Evolutionary conservation across 2,888 invertebrate species (phyloP), one percentile per base, ranked within the genome.

Genomic region (Chrysolina oricalcia): DNA sequence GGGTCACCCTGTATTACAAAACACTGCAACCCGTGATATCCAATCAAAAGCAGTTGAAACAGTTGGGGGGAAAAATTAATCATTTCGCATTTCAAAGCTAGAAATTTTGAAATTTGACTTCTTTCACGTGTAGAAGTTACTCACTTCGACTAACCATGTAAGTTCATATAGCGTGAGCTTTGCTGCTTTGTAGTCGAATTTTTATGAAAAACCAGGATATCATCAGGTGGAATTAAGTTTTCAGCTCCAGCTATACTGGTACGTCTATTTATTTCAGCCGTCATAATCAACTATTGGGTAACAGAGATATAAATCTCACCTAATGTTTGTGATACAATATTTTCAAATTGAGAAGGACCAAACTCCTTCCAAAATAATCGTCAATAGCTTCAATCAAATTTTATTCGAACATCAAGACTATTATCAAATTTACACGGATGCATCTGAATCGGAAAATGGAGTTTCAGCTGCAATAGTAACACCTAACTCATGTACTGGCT

Each of bases 191-290:
- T n/a, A n/a, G 5, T 5, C 2, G 27, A 27, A 3, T 27, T 27
- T 27, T 27, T 2, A 27, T 3, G 2, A 5, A 5, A 5, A 27
- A 27, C 5, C 5, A 2, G 5, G 27, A 5, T 27, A 27, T 27
- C 27, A 27, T 53, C 53, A 15, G 53, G n/a, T 53, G 53, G 53
- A 9, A 53, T 53, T n/a, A 53, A 53, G 10, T 53, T 17, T 15
- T 53, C 53, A 15, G 17, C 2, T 21, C 27, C 59, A 23, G 59
- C 9, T 23, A 59, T 17, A 59, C 23, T 23, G 59, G 59, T 59
- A 21, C 59, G 59, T 5, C 59, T 23, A 59, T 59, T 59, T 13
- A 59, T 59, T 59, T 59, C 59, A 21, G 59, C 59, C 10, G 21
- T 21, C 59, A 59, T 17, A 3, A 59, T 59, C 4, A 19, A 59